Conservation (phyloP, 2,888 invertebrate species). For the Anaspis maculata region DNA sequence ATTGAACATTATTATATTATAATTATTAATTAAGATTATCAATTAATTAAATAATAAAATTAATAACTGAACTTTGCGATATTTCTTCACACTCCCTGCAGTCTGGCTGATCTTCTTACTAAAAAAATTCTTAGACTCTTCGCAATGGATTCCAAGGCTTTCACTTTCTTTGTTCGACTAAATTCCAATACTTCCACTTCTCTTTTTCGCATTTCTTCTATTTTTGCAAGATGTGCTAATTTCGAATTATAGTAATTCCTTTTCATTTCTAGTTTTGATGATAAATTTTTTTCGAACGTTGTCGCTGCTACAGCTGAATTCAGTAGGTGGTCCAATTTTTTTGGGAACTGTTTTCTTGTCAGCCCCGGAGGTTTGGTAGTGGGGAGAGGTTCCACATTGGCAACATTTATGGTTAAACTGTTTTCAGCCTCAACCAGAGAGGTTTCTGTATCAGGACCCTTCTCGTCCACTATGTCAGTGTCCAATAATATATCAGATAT, state of each 20-base stretch:
- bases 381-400: background rate
- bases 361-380: background rate
- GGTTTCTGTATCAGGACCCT: too few relatives aligned
- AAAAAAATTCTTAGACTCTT: background rate
- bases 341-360: background rate
- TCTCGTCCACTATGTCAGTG: background rate
- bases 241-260: background rate
- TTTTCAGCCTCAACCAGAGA: background rate
- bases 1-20: too few relatives aligned
- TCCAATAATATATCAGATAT: constrained; percentile 1
- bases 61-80: background rate
- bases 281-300: background rate
- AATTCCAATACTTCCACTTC: too few relatives aligned
- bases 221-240: too few relatives aligned
- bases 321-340: background rate
- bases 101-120: too few relatives aligned
- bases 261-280: background rate
- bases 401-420: background rate
- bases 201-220: too few relatives aligned
- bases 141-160: background rate
- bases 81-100: too few relatives aligned
- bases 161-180: background rate
- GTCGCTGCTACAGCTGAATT: background rate
- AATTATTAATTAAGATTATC: too few relatives aligned
- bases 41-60: background rate